These are phyloP conservation scores for Piprites chloris DNA, from an alignment of 2,113 vertebrate genomes.

Conservation along the genomic window DNA sequence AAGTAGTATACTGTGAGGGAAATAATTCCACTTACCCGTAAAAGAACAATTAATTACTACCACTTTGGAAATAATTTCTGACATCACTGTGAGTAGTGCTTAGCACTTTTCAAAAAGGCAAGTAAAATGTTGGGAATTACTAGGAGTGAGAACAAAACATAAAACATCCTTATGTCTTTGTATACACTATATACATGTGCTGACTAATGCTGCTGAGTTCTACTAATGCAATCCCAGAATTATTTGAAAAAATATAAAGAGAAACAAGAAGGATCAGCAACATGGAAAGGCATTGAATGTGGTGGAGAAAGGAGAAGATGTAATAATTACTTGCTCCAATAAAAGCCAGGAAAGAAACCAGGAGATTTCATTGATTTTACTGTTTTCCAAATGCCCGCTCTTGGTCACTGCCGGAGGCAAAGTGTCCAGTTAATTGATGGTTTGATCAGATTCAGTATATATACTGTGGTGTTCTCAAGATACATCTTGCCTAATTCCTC, in stretches of 20 bases:
- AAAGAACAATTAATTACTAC: neutral
- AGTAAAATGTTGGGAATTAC: neutral
- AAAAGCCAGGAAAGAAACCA: neutral
- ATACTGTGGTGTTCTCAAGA: neutral
- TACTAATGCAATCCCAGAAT: neutral
- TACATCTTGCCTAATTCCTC: neutral
- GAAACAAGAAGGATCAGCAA: neutral
- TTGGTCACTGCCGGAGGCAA: neutral
- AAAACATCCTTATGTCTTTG: neutral
- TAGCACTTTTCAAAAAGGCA: neutral
- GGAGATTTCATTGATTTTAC: neutral
- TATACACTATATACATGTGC: neutral
- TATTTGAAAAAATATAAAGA: neutral
- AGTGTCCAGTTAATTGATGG: neutral
- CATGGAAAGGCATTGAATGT: neutral
- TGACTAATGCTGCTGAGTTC: neutral
- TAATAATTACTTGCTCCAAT: neutral
- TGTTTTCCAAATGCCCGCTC: neutral
- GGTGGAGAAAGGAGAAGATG: neutral
- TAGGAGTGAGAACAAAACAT: neutral
- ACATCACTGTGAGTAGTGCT: neutral
- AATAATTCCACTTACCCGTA: neutral
- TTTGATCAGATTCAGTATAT: neutral
- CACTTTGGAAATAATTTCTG: neutral
- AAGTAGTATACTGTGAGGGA: neutral